phyloP scores from a whole-genome alignment of 2,113 vertebrate genomes.

The Sprattus sprattus region DNA sequence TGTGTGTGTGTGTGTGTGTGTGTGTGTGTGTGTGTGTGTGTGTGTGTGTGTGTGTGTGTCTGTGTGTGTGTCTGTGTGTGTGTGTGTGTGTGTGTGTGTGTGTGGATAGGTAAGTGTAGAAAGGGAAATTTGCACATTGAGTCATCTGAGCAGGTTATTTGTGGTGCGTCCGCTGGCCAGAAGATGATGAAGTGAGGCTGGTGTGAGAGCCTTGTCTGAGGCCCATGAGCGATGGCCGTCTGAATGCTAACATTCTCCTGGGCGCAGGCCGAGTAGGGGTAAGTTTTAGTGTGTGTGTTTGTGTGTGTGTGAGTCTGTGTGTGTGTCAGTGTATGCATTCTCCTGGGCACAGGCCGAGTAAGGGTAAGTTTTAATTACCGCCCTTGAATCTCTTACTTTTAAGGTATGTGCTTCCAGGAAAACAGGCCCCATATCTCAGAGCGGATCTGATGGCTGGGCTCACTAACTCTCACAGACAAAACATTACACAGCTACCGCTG shows the following conservation, averaged over 20 bases:
- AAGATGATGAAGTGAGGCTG: neutral
- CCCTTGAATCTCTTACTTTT: neutral
- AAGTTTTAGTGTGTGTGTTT: neutral
- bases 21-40: neutral
- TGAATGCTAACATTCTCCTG: slow-evolving; percentile 11
- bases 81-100: neutral
- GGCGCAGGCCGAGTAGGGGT: neutral
- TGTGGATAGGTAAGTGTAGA: neutral
- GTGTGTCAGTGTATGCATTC: neutral
- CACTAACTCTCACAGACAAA: neutral
- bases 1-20: neutral
- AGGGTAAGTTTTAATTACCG: neutral
- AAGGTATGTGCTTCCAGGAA: neutral
- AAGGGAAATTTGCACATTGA: neutral
- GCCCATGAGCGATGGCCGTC: neutral
- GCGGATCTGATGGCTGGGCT: no score
- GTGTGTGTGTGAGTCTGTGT: neutral
- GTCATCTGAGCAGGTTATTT: neutral
- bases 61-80: neutral
- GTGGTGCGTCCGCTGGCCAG: neutral
- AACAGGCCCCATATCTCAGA: neutral
- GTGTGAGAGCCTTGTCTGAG: neutral
- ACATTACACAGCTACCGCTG: neutral
- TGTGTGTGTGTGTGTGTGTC: neutral
- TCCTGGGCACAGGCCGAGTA: neutral